Evolutionary conservation across 2,888 invertebrate species (phyloP).

Genomic region (Argyresthia albistria): DNA sequence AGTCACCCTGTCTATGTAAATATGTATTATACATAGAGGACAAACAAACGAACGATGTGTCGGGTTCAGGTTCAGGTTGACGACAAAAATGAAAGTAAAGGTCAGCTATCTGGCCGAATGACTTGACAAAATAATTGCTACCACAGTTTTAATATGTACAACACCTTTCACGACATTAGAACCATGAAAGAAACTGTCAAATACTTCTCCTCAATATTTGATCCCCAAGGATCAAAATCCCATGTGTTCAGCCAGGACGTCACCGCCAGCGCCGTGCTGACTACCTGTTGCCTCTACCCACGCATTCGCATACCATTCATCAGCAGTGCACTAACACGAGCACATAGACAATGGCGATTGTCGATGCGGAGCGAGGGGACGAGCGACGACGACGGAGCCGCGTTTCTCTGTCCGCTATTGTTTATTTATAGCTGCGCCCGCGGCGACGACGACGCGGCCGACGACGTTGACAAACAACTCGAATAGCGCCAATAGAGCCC

Average conservation of each 20-base stretch:
- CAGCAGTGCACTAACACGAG: not conserved
- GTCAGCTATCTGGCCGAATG: no score
- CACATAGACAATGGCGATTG: constrained; percentile 36
- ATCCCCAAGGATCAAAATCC: not conserved
- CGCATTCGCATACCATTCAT: not conserved
- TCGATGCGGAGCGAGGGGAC: constrained; percentile 12
- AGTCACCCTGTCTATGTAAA: no score
- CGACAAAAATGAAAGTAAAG: no score
- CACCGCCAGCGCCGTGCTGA: not conserved
- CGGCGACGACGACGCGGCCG: constrained; percentile 29
- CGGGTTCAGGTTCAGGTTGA: no score
- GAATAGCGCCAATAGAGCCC: constrained; percentile 18
- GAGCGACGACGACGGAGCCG: not conserved
- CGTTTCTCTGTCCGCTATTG: constrained; percentile 26
- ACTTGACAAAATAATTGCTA: no score
- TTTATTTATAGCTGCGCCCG: constrained; percentile 50
- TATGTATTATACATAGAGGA: no score
- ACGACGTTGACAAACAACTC: constrained; percentile 58
- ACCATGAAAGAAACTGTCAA: no score
- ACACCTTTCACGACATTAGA: no score
- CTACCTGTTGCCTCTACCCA: not conserved
- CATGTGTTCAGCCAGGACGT: not conserved
- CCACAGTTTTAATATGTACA: no score
- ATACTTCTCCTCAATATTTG: not conserved
- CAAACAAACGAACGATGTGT: no score